Base-by-base conservation (phyloP, 1,140 invertebrate genomes). In the Bombus picipes region DNA sequence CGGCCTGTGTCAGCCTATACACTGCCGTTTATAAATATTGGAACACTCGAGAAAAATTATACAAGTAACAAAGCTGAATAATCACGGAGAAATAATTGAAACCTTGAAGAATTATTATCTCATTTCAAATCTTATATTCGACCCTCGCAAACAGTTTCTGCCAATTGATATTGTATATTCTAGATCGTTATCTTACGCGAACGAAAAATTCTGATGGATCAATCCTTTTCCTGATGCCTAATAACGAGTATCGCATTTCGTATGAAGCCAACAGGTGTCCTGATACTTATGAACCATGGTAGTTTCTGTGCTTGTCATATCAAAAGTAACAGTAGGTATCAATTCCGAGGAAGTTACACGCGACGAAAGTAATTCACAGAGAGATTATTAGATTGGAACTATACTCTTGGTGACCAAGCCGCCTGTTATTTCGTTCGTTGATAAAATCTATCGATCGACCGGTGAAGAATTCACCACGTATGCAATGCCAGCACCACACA, bases 381-480 rank as follows among this genome's bases (percentile, higher is more conserved):
- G 53, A 76, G 81, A 88, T 87, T 71, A 81, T 70, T 34, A 34
- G 53, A 79, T 59, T 12, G 39, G 34, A 68, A 25, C 37, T 66
- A n/a, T 53, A 72, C 66, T 53, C 59, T 68, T 83, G 78, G 72
- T 88, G 47, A 53, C 18, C 18, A 18, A 53, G 34, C 66, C 77
- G 74, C 70, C 86, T 70, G 77, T 84, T 77, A 87, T 85, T 87
- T 84, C 71, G 77, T 81, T 84, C 81, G 57, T 34, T 37, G 72
- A 88, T 86, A 83, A 53, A 34, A 88, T 86, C 80, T 75, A 68
- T 37, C 85, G 66, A 82, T 73, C 85, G 78, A 43, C 34, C 77
- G 41, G 25, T 59, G 62, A 59, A 74, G 72, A 86, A 78, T 88
- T 82, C 34, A 83, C 70, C 75, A 28, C 32, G 28, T 62, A 57